These are phyloP conservation scores for Porites evermanni DNA, from an alignment of 92 coral and sea anemone genomes.

Conservation along the genomic window DNA sequence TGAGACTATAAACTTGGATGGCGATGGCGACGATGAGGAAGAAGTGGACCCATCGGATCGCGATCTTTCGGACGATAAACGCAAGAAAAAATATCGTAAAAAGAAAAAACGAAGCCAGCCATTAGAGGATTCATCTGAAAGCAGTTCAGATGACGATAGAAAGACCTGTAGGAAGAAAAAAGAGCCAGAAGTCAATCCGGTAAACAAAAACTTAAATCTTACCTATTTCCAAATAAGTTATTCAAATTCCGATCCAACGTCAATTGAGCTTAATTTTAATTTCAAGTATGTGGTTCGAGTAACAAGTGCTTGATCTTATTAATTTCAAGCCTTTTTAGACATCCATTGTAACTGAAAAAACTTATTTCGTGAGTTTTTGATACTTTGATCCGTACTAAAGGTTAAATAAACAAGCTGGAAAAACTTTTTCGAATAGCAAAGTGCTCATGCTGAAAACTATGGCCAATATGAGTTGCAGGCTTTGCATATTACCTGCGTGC, in stretches of 20 bases:
- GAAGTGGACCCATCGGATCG: constrained; percentile 75
- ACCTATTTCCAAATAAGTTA: not conserved
- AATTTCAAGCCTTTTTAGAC: not conserved
- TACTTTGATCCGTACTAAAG: not conserved
- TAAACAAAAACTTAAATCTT: constrained; percentile 19
- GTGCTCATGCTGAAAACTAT: too few species aligned
- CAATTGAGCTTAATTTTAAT: not conserved
- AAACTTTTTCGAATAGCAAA: too few species aligned
- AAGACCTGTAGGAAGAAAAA: constrained; percentile 43
- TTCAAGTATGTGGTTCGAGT: not conserved
- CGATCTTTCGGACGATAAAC: constrained; percentile 74
- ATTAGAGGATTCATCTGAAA: constrained; percentile 68
- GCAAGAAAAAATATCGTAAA: constrained; percentile 74
- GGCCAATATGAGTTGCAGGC: constrained; percentile 11
- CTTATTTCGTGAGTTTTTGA: too few species aligned
- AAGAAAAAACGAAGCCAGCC: constrained; percentile 86
- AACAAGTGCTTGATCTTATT: not conserved
- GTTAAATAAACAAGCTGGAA: not conserved
- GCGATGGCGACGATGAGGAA: constrained; percentile 91
- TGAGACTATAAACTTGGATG: constrained; percentile 93
- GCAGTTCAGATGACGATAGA: constrained; percentile 94
- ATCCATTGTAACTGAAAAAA: not conserved
- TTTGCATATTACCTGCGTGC: not conserved
- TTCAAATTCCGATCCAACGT: not conserved
- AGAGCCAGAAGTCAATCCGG: constrained; percentile 79